phyloP scores from a whole-genome alignment of 1,140 invertebrate genomes.

The Phymorhynchus buccinoides region DNA sequence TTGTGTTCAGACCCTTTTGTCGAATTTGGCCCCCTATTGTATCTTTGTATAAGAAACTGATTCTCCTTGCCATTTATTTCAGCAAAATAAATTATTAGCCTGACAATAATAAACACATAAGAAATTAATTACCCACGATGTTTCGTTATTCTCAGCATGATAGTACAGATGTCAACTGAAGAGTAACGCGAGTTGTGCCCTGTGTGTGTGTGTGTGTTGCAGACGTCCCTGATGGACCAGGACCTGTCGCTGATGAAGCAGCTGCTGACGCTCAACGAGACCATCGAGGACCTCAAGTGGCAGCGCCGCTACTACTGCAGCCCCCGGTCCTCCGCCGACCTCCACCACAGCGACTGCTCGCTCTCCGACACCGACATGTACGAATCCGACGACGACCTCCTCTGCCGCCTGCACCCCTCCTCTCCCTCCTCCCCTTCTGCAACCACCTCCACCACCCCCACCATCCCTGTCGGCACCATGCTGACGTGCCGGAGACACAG shows the following conservation, averaged over 20 bases:
- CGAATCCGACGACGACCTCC: constrained; percentile 54
- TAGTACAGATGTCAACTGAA: background rate
- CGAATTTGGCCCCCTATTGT: background rate
- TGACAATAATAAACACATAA: too few relatives aligned
- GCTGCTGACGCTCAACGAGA: constrained; percentile 67
- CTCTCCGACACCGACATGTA: constrained; percentile 62
- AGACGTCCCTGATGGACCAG: constrained; percentile 68
- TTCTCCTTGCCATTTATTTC: background rate
- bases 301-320: constrained; percentile 60
- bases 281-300: constrained; percentile 68
- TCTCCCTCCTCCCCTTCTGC: background rate
- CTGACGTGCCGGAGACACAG: background rate
- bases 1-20: background rate
- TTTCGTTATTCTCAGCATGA: background rate
- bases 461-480: background rate
- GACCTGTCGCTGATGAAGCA: constrained; percentile 69
- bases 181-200: too few relatives aligned
- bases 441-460: constrained; percentile 29
- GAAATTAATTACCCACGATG: background rate
- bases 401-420: constrained; percentile 31
- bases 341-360: constrained; percentile 51
- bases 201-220: constrained; percentile 44
- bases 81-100: too few relatives aligned
- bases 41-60: background rate
- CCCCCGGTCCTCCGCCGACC: constrained; percentile 54